Evolutionary conservation across 1,140 invertebrate species (phyloP), one percentile per base, ranked within the genome.

Genomic region (Brachionus asplanchnoidis): DNA sequence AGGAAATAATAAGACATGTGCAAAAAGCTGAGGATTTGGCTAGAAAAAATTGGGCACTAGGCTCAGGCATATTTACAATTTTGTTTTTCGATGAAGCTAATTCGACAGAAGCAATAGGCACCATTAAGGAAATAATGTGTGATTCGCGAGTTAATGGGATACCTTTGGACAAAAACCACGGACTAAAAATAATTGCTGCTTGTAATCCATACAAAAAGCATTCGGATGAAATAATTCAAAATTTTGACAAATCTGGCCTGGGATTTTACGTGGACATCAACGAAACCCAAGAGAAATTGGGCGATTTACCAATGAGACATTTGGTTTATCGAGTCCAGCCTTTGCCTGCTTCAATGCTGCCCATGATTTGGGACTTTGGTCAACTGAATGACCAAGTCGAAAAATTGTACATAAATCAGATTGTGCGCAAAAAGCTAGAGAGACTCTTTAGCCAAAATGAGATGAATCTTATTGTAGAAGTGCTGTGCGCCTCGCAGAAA

Each of bases 51-150:
- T 60, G n/a, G 12, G 17, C 11, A 26, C 3, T 20, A 26, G 86
- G 86, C 85, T 26, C 73, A 28, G 73, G 73, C 5, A 85, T 88
- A 9, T 86, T 87, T 75, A 89, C 89, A 32, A 87, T 89, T 5
- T 68, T 89, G 66, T 89, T 89, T 86, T 89, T 89, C 85, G 89
- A 89, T 85, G 88, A 89, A 77, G 88, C 88, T 7, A 89, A 89
- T 86, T 88, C 88, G 12, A 89, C 89, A 66, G 87, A 88, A 65
- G 86, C 87, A 4, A 87, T 89, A 36, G 88, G 88, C 53, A 77
- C 88, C 8, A 87, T 88, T 68, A 89, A 89, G 84, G 88, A 88
- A 84, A 87, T 88, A 40, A 87, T 89, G 87, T 89, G 88, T 86
- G 88, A 89, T 85, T 85, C 85, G 14, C 83, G 84, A 7, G 84